Percentiles rank a stretch among this genome's conserved stretches.
These are phyloP conservation scores for Tanaodytes sp. DNA, from an alignment of 2,888 invertebrate genomes.

Conservation along the genomic window DNA sequence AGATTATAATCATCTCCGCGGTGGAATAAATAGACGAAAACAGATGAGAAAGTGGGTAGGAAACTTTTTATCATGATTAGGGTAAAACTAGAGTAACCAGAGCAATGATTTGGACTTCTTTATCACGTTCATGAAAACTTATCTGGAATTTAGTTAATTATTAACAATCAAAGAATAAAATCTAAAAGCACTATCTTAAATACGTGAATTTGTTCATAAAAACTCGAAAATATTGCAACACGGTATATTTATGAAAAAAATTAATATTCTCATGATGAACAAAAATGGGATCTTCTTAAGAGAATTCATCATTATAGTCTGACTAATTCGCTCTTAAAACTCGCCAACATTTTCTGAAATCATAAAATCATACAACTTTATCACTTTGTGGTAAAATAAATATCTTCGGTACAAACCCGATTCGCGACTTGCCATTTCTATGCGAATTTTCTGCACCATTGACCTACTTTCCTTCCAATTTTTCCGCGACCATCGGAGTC, in stretches of 20 bases:
- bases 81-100: too few relatives aligned
- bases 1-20: constrained; percentile 38
- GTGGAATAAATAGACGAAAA: constrained; percentile 21
- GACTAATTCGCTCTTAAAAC: constrained; percentile 13
- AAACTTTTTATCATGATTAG: constrained; percentile 6
- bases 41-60: constrained; percentile 16
- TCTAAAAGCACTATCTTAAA: too few relatives aligned
- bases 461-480: not conserved
- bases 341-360: constrained; percentile 4
- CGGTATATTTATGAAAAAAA: not conserved
- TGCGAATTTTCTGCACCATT: not conserved
- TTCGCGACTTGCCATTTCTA: constrained; percentile 10
- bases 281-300: too few relatives aligned
- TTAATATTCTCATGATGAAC: too few relatives aligned
- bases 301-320: too few relatives aligned
- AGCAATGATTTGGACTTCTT: too few relatives aligned
- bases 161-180: too few relatives aligned
- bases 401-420: constrained; percentile 8
- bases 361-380: constrained; percentile 10
- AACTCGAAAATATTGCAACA: too few relatives aligned
- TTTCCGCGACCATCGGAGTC: too few relatives aligned
- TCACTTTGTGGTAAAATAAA: constrained; percentile 13
- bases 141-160: too few relatives aligned
- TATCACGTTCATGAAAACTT: too few relatives aligned
- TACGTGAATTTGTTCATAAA: too few relatives aligned